A percentile compares a stretch with the other conserved stretches of the same genome.
phyloP scores from a whole-genome alignment of 2,113 vertebrate genomes.

The Corythaixoides concolor region DNA sequence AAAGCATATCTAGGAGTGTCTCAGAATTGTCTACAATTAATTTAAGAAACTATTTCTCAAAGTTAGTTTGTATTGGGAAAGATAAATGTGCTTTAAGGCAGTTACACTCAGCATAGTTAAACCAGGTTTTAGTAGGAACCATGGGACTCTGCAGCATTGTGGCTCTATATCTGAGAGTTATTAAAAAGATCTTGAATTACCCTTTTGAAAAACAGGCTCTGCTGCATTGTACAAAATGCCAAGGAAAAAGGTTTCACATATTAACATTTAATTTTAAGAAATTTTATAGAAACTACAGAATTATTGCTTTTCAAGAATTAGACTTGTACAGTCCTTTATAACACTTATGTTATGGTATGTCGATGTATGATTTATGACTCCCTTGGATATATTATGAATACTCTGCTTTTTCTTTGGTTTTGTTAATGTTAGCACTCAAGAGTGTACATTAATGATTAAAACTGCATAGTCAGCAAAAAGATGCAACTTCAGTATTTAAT shows the following conservation, averaged over 20 bases:
- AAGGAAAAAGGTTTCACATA: background rate
- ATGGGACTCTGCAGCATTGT: background rate
- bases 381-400: background rate
- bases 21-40: background rate
- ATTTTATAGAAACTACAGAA: background rate
- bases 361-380: slow-evolving; percentile 6
- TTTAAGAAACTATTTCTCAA: background rate
- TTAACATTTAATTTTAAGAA: background rate
- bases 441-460: background rate
- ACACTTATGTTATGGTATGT: background rate
- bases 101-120: background rate
- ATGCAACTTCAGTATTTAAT: background rate
- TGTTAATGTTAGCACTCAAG: background rate
- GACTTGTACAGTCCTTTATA: background rate
- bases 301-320: background rate
- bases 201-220: background rate
- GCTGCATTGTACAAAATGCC: background rate
- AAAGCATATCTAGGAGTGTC: background rate
- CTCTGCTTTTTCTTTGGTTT: background rate
- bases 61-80: background rate
- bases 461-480: background rate
- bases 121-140: background rate
- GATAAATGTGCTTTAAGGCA: background rate
- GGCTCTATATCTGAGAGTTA: background rate
- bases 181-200: background rate